Percentiles rank a stretch among this genome's conserved stretches.
phyloP scores from a whole-genome alignment of 2,888 invertebrate genomes.

The Hypolimnas misippus region DNA sequence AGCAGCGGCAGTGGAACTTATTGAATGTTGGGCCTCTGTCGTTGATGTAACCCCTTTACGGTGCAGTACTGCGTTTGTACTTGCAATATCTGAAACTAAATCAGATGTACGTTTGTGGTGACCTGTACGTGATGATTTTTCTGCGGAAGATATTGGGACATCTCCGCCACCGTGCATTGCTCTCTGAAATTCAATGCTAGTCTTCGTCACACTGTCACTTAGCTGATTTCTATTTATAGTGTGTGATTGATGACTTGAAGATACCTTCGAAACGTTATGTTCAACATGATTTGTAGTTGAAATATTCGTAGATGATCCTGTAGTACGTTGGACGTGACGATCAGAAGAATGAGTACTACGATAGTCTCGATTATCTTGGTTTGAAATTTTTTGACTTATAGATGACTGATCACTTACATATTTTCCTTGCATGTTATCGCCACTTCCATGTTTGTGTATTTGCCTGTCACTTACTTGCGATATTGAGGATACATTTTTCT shows the following conservation, averaged over 20 bases:
- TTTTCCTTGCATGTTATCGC: slow-evolving; percentile 28
- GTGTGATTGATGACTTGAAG: slow-evolving; percentile 61
- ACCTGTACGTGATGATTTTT: slow-evolving; percentile 65
- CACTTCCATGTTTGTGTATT: slow-evolving; percentile 29
- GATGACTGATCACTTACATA: slow-evolving; percentile 26
- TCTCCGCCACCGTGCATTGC: slow-evolving; percentile 74
- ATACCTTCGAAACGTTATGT: slow-evolving; percentile 53
- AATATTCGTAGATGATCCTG: slow-evolving; percentile 29
- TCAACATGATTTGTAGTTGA: slow-evolving; percentile 42
- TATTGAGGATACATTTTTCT: slow-evolving; percentile 26
- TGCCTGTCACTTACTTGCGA: slow-evolving; percentile 31
- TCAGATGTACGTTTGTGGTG: slow-evolving; percentile 90
- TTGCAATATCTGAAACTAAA: slow-evolving; percentile 89
- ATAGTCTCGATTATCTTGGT: slow-evolving; percentile 24
- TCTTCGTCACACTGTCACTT: slow-evolving; percentile 77
- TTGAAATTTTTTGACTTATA: slow-evolving; percentile 21
- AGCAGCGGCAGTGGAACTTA: slow-evolving; percentile 89
- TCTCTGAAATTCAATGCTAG: slow-evolving; percentile 81
- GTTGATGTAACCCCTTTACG: slow-evolving; percentile 88
- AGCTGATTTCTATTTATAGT: slow-evolving; percentile 69
- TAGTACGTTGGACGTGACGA: slow-evolving; percentile 26
- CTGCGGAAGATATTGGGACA: slow-evolving; percentile 49
- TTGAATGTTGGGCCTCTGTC: slow-evolving; percentile 89
- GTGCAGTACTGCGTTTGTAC: slow-evolving; percentile 90
- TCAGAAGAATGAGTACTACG: slow-evolving; percentile 24